Conservation (phyloP, 2,113 vertebrate species). For the Tachysurus fulvidraco region DNA sequence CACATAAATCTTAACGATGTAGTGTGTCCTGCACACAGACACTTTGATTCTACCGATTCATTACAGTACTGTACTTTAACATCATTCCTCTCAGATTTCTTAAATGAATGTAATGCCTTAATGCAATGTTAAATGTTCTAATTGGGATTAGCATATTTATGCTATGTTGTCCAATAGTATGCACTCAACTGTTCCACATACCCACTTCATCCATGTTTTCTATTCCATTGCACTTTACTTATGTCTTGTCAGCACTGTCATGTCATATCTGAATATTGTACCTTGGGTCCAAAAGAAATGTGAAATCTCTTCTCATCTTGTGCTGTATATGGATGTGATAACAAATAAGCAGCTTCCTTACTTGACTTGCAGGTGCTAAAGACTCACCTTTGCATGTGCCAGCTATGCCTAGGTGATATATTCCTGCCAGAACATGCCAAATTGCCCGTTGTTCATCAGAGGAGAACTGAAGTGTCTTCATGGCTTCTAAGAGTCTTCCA, state of each 20-base stretch:
- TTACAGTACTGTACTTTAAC: neutral
- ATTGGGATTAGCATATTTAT: neutral
- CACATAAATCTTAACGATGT: neutral
- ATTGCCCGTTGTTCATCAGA: slow-evolving; percentile 79
- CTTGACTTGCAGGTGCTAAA: neutral
- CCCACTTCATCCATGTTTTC: neutral
- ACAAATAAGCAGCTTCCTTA: neutral
- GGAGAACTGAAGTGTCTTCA: slow-evolving; percentile 81
- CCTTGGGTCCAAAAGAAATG: neutral
- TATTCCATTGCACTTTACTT: neutral
- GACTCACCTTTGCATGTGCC: slow-evolving; percentile 88
- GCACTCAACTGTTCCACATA: neutral
- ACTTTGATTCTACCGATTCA: neutral
- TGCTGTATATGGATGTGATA: neutral
- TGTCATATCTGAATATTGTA: neutral
- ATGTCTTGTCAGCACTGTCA: neutral
- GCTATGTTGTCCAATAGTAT: neutral
- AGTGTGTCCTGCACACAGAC: neutral
- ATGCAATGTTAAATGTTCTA: neutral
- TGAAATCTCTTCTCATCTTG: neutral
- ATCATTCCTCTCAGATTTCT: neutral
- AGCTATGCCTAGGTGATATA: slow-evolving; percentile 89
- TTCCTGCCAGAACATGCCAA: slow-evolving; percentile 86
- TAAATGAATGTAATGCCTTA: neutral
- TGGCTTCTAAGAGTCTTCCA: slow-evolving; percentile 80